These are phyloP conservation scores for Ennomos fuscantarius DNA, from an alignment of 2,888 invertebrate species.

Conservation along the genomic window DNA sequence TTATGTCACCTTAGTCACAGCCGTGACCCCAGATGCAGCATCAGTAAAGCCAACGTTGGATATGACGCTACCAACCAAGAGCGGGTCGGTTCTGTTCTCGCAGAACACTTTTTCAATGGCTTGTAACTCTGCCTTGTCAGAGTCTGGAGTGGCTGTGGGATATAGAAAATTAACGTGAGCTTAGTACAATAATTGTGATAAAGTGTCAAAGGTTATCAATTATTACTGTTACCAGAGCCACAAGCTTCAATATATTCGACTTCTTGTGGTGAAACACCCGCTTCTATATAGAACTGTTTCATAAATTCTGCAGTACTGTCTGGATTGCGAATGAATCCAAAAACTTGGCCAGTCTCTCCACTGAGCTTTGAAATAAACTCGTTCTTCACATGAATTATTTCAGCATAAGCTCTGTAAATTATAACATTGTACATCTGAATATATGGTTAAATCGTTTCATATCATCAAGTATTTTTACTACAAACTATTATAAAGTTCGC, in stretches of 20 bases:
- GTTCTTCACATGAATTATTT: constrained; percentile 88
- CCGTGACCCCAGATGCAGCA: constrained; percentile 74
- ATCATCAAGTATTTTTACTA: too few species aligned
- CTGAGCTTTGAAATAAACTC: constrained; percentile 77
- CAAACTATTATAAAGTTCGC: too few species aligned
- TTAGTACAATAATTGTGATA: too few species aligned
- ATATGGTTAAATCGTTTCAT: too few species aligned
- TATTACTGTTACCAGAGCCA: constrained; percentile 85
- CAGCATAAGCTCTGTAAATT: constrained; percentile 83
- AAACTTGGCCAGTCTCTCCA: constrained; percentile 83
- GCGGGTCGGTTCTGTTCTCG: constrained; percentile 76
- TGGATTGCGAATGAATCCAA: constrained; percentile 83
- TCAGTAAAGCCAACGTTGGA: constrained; percentile 65
- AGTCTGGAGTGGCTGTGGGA: constrained; percentile 67
- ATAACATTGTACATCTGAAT: too few species aligned
- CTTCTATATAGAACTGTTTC: constrained; percentile 85
- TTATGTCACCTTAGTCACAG: constrained; percentile 80
- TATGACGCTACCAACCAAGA: constrained; percentile 78
- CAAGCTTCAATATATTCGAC: constrained; percentile 94
- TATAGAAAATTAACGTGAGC: too few species aligned
- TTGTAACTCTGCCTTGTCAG: constrained; percentile 87
- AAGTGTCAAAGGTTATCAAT: too few species aligned
- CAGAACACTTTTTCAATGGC: constrained; percentile 85
- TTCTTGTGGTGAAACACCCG: constrained; percentile 86
- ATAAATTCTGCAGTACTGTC: constrained; percentile 75